Base-by-base conservation (phyloP, 2,888 invertebrate species). In the Drosophila diplacantha region DNA sequence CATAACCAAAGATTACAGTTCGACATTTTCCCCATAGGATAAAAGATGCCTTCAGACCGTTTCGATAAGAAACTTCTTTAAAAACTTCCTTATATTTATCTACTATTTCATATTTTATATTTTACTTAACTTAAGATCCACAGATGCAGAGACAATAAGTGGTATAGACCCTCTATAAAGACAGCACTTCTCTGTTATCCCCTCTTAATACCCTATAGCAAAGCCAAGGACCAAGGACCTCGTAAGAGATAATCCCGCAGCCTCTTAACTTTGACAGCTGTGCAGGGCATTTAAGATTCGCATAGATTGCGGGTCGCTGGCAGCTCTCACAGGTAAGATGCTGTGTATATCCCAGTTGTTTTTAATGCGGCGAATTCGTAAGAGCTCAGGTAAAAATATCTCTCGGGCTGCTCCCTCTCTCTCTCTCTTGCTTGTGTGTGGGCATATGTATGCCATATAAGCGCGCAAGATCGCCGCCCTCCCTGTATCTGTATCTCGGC, bases 371-470 rank as follows among this genome's bases (percentile, higher is more conserved):
- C 84, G 83, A 79, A 81, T 80, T 81, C 61, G 57, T 24, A 43
- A 51, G 52, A 52, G 60, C 59, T 72, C 78, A 81, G 78, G 75
- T 78, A 82, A 66, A 55, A 50, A 53, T 26, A 64, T 38, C 60
- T 35, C 61, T 22, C 61, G n/a, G 4, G 1, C 11, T 50, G 7
- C 31, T 39, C 41, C 5, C 41, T 41, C 56, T 39, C 41, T n/a
- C 41, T 44, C 59, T 16, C 35, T 61, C 67, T 60, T 38, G 35
- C 54, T 52, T 61, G 49, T 55, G 63, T 44, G 73, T 62, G 74
- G 51, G 54, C 50, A 80, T 44, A 62, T 70, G 77, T 69, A 44
- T 72, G 75, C 80, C 83, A 74, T 80, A 83, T 80, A 80, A 79
- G 80, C 80, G 69, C 74, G 72, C 71, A 80, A 79, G 74, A 79